A percentile compares a stretch with the other conserved stretches of the same genome.
Evolutionary conservation across 2,888 invertebrate species (phyloP).

Genomic region (Coenonympha arcania): DNA sequence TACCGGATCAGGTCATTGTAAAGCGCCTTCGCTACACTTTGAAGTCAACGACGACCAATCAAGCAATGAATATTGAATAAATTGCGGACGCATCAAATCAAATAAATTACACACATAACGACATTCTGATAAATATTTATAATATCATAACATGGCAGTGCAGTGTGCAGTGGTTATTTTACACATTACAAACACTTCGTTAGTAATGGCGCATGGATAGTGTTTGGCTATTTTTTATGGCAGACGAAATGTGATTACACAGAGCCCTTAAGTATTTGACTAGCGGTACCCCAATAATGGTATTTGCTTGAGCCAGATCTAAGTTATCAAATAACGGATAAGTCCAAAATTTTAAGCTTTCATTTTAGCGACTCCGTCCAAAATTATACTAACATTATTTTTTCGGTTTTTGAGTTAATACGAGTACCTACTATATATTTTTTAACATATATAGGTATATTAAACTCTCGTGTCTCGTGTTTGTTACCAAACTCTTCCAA

Average conservation of each 20-base stretch:
- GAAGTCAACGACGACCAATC: conserved; percentile 45
- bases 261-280: conserved; percentile 49
- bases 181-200: conserved; percentile 67
- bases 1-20: neutral
- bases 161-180: conserved; percentile 57
- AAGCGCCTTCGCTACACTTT: conserved; percentile 29
- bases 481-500: no score
- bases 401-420: no score
- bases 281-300: conserved; percentile 45
- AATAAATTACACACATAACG: conserved; percentile 65
- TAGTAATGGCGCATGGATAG: conserved; percentile 62
- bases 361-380: no score
- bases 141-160: no score
- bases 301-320: neutral
- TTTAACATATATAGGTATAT: no score
- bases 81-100: conserved; percentile 55
- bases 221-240: conserved; percentile 55
- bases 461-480: no score
- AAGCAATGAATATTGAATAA: conserved; percentile 45
- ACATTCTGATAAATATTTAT: conserved; percentile 36
- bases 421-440: no score
- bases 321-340: no score
- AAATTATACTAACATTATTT: no score
- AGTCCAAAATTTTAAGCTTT: no score
- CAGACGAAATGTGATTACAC: conserved; percentile 52